Conservation (phyloP, 2,113 vertebrate species). For the Microcebus ravelobensis region DNA sequence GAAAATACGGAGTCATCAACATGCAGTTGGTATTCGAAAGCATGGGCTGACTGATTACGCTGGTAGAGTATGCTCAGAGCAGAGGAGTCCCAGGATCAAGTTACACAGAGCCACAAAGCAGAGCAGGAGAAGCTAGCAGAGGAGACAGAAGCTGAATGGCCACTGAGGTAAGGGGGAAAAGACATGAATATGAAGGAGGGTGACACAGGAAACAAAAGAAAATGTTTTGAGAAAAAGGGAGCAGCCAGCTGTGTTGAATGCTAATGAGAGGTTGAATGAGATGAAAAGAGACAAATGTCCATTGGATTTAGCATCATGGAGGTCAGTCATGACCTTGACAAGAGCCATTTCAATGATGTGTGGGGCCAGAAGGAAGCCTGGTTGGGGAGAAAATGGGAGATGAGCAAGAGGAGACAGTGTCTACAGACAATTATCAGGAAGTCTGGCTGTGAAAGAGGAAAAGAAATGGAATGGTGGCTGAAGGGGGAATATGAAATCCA, state of each 20-base stretch:
- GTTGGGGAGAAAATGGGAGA: neutral
- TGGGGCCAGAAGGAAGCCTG: neutral
- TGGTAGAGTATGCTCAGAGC: neutral
- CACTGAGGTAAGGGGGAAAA: neutral
- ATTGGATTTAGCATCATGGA: slow-evolving; percentile 26
- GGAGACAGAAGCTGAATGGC: neutral
- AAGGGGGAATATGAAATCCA: neutral
- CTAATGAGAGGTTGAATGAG: slow-evolving; percentile 39
- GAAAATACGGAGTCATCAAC: neutral
- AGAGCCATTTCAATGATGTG: slow-evolving; percentile 5
- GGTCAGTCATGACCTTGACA: slow-evolving; percentile 36
- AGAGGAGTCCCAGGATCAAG: neutral
- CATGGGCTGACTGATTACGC: neutral
- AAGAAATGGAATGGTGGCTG: neutral
- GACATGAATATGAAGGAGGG: neutral
- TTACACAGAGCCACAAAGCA: neutral
- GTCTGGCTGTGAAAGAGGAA: neutral
- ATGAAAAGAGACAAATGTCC: slow-evolving; percentile 46
- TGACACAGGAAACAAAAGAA: slow-evolving; percentile 22
- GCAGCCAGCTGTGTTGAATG: neutral
- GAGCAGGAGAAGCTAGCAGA: neutral
- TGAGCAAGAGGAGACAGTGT: neutral
- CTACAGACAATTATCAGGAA: neutral
- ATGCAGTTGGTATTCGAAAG: neutral
- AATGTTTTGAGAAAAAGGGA: slow-evolving; percentile 22